Percentiles rank a stretch among this genome's conserved stretches.
Conservation (phyloP, 2,113 vertebrate species). For the Leuciscus idus region DNA sequence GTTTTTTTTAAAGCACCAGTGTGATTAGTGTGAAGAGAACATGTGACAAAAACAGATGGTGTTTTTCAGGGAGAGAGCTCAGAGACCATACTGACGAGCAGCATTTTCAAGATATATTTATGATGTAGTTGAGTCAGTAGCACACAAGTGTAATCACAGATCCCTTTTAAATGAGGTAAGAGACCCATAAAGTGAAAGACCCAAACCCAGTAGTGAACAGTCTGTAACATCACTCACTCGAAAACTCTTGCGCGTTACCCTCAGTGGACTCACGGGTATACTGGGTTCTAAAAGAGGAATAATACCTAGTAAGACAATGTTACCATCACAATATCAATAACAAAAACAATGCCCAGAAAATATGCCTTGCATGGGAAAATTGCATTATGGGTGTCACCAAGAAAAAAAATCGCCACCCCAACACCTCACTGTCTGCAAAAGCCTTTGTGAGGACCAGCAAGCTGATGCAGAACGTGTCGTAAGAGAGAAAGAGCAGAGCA, state of each 20-base stretch:
- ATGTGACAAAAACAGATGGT: too few relatives aligned
- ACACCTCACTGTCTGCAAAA: conserved; percentile 10
- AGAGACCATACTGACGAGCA: not conserved
- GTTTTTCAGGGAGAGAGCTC: not conserved
- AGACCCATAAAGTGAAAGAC: conserved; percentile 11
- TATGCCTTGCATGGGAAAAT: too few relatives aligned
- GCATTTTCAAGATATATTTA: not conserved
- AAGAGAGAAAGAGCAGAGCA: conserved; percentile 58
- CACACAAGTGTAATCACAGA: not conserved
- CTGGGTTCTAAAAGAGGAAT: conserved; percentile 74
- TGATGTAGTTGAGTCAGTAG: not conserved
- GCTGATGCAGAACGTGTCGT: conserved; percentile 33
- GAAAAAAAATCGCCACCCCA: not conserved
- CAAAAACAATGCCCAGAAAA: not conserved
- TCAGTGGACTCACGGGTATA: conserved; percentile 59
- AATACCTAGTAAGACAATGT: conserved; percentile 60
- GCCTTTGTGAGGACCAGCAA: not conserved
- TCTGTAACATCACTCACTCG: conserved; percentile 76
- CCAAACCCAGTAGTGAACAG: conserved; percentile 19
- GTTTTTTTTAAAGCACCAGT: not conserved
- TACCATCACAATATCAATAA: not conserved
- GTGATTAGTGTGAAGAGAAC: not conserved
- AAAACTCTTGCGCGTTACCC: conserved; percentile 68
- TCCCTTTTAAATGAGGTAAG: conserved; percentile 8
- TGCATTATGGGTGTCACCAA: not conserved